Evolutionary conservation across 1,140 invertebrate genomes (phyloP).

Genomic region (Drosophila erecta): DNA sequence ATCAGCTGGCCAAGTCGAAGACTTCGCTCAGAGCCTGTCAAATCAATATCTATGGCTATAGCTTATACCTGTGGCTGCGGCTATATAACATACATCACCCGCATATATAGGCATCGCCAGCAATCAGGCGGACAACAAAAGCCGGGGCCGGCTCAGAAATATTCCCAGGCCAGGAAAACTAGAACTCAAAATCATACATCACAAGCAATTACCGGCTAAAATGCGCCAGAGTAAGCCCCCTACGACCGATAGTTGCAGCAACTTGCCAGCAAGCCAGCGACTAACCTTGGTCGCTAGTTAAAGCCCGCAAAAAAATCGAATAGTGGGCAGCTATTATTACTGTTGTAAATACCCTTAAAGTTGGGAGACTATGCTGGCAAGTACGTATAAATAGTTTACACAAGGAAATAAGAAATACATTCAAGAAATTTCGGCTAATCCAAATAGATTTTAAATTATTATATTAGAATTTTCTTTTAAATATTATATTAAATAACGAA

Average conservation of each 20-base stretch:
- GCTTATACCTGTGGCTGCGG: slow-evolving; percentile 67
- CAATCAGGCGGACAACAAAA: slow-evolving; percentile 69
- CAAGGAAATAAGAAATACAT: too few species aligned
- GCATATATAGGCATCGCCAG: slow-evolving; percentile 80
- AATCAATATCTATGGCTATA: slow-evolving; percentile 74
- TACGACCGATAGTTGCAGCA: slow-evolving; percentile 44
- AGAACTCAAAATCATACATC: slow-evolving; percentile 83
- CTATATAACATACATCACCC: slow-evolving; percentile 81
- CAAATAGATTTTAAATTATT: too few species aligned
- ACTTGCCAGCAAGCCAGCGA: slow-evolving; percentile 37
- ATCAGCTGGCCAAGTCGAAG: slow-evolving; percentile 4
- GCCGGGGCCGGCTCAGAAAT: slow-evolving; percentile 50
- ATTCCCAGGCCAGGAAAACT: slow-evolving; percentile 80
- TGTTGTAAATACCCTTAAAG: slow-evolving; percentile 63
- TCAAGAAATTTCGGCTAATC: too few species aligned
- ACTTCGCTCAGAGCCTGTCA: slow-evolving; percentile 58
- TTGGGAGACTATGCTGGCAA: background rate
- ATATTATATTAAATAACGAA: too few species aligned
- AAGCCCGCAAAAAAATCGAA: slow-evolving; percentile 47
- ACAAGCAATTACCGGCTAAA: slow-evolving; percentile 82
- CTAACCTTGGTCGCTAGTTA: slow-evolving; percentile 74
- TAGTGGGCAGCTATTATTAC: slow-evolving; percentile 72
- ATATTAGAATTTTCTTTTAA: too few species aligned
- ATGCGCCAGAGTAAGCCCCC: slow-evolving; percentile 71
- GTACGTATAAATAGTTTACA: background rate